Evolutionary conservation across 2,888 invertebrate species (phyloP).

Genomic region (Drosophila macrospina): DNA sequence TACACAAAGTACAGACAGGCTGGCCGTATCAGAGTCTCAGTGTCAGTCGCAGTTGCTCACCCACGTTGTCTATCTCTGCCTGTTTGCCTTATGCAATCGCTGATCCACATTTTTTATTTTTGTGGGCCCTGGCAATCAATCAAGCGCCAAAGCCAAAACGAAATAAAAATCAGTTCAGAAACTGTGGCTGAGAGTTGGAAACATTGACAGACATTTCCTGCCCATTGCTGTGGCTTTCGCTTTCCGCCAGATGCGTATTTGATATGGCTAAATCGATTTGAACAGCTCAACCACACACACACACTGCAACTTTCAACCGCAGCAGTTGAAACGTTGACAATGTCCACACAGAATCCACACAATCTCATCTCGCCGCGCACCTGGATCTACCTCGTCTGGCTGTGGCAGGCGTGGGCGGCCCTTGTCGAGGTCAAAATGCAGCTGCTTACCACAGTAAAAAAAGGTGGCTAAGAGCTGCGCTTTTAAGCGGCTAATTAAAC

Average conservation of each 20-base stretch:
- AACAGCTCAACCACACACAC: no score
- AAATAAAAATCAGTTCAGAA: conserved; percentile 20
- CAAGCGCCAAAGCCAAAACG: conserved; percentile 32
- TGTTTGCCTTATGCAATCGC: conserved; percentile 57
- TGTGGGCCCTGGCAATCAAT: conserved; percentile 68
- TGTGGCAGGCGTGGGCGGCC: conserved; percentile 36
- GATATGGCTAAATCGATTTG: conserved; percentile 68
- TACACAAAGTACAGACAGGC: neutral
- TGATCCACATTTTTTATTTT: conserved; percentile 58
- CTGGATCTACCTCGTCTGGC: conserved; percentile 17
- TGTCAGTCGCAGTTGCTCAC: conserved; percentile 21
- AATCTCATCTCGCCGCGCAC: no score
- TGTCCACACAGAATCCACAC: no score
- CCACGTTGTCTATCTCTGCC: conserved; percentile 20
- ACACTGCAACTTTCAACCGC: no score
- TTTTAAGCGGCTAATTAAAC: conserved; percentile 55
- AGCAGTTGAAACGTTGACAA: conserved; percentile 49
- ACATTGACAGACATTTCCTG: conserved; percentile 77
- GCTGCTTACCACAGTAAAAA: conserved; percentile 24
- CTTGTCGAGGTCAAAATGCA: conserved; percentile 42
- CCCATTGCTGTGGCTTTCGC: conserved; percentile 57
- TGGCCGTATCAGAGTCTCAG: no score
- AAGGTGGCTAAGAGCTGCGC: conserved; percentile 1
- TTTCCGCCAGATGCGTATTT: conserved; percentile 64
- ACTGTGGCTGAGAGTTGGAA: conserved; percentile 16